A percentile compares a stretch with the other conserved stretches of the same genome.
These are phyloP conservation scores for Acleris laterana DNA, from an alignment of 2,888 invertebrate species.

Conservation along the genomic window DNA sequence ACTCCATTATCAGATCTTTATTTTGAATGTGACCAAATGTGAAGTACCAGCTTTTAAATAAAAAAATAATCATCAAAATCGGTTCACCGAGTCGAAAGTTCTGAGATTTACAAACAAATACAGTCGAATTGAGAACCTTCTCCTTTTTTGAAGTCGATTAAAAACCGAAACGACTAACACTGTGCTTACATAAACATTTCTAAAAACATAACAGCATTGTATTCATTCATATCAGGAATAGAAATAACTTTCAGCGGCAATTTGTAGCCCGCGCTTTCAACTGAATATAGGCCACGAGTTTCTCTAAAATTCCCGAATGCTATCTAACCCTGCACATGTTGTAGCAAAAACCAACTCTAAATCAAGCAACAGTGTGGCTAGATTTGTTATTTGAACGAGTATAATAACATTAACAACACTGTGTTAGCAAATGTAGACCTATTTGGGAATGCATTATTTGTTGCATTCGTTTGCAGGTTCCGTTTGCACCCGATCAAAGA, in stretches of 20 bases:
- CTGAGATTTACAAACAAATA: too few relatives aligned
- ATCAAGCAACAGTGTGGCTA: not conserved
- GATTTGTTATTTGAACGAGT: constrained; percentile 17
- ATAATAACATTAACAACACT: not conserved
- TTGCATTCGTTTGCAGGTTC: too few relatives aligned
- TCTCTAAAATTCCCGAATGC: constrained; percentile 45
- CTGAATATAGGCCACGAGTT: constrained; percentile 52
- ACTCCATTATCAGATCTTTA: too few relatives aligned
- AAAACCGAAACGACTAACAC: not conserved
- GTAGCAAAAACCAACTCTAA: constrained; percentile 13
- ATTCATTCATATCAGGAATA: constrained; percentile 30
- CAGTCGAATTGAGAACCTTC: too few relatives aligned
- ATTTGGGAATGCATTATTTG: not conserved
- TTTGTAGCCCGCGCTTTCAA: constrained; percentile 42
- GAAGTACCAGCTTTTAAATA: too few relatives aligned
- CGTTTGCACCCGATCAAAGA: too few relatives aligned
- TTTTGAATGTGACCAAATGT: too few relatives aligned
- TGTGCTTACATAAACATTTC: not conserved
- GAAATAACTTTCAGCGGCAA: constrained; percentile 43
- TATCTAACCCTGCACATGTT: not conserved
- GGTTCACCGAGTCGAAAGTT: too few relatives aligned
- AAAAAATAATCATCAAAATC: too few relatives aligned
- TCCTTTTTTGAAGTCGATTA: not conserved
- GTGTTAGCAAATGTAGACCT: not conserved
- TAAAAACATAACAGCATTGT: constrained; percentile 6